Evolutionary conservation across 2,888 invertebrate genomes (phyloP).

Genomic region (Tolmerus cingulatus): DNA sequence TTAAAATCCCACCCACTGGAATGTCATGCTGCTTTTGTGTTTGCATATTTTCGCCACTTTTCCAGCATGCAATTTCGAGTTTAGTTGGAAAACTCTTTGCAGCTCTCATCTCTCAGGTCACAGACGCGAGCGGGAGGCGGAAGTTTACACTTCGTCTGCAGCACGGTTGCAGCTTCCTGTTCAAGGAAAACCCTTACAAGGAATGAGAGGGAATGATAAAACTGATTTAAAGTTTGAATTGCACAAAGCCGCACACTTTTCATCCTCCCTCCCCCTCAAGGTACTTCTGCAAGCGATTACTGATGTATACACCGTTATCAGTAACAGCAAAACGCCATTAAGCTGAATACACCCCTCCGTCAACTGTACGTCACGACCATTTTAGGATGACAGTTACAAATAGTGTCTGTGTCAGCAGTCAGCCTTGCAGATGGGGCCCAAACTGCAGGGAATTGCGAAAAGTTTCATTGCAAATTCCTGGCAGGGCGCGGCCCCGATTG

Average conservation of each 20-base stretch:
- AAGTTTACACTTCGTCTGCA: background rate
- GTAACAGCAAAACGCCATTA: background rate
- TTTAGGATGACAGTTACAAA: constrained; percentile 1
- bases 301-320: background rate
- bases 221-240: background rate
- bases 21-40: background rate
- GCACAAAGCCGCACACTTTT: background rate
- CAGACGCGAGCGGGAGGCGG: background rate
- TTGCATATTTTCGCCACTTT: background rate
- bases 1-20: background rate
- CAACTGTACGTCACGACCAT: background rate
- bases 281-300: background rate
- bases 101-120: background rate
- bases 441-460: background rate
- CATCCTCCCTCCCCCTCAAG: background rate
- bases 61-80: background rate
- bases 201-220: background rate
- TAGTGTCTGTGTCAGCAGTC: background rate
- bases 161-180: background rate
- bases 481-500: background rate
- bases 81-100: background rate
- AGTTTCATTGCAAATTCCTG: constrained; percentile 2
- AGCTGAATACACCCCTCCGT: background rate
- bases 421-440: background rate
- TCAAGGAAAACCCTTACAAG: background rate